These are phyloP conservation scores for Lordiphosa collinella DNA, from an alignment of 1,140 invertebrate species.

Conservation along the genomic window DNA sequence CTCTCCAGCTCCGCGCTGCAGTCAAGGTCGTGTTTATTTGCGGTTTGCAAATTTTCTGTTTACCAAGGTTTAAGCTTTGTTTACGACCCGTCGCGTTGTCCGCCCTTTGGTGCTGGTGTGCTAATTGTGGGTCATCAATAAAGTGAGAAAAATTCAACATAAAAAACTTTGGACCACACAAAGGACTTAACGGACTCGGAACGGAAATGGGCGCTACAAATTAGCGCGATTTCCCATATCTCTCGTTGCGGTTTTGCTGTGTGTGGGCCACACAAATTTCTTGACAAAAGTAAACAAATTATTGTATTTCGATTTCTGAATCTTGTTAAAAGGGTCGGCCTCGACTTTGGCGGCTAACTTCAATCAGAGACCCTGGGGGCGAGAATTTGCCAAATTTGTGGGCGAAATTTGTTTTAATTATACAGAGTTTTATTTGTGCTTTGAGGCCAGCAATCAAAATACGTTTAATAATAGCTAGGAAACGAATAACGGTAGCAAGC, in stretches of 20 bases:
- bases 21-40: conserved; percentile 63
- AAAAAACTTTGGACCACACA: conserved; percentile 39
- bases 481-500: conserved; percentile 10
- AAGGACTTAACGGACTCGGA: conserved; percentile 55
- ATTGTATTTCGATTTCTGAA: conserved; percentile 20
- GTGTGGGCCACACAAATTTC: conserved; percentile 45
- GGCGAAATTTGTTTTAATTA: conserved; percentile 57
- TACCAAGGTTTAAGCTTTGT: conserved; percentile 54
- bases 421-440: conserved; percentile 20
- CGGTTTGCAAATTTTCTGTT: conserved; percentile 52
- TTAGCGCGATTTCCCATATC: conserved; percentile 42
- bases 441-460: conserved; percentile 42
- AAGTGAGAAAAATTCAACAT: conserved; percentile 6
- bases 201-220: conserved; percentile 70
- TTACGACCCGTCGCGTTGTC: conserved; percentile 28
- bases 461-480: conserved; percentile 36
- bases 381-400: conserved; percentile 36
- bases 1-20: conserved; percentile 14
- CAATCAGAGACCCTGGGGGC: conserved; percentile 30
- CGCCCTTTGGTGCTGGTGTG: conserved; percentile 39
- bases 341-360: conserved; percentile 46
- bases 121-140: conserved; percentile 67
- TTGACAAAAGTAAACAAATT: conserved; percentile 70
- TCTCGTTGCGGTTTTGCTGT: conserved; percentile 14
- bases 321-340: conserved; percentile 41